Evolutionary conservation across 2,797 vertebrate genomes (phyloP), one percentile per base, ranked within the genome.

Genomic region (Girardinus metallicus): DNA sequence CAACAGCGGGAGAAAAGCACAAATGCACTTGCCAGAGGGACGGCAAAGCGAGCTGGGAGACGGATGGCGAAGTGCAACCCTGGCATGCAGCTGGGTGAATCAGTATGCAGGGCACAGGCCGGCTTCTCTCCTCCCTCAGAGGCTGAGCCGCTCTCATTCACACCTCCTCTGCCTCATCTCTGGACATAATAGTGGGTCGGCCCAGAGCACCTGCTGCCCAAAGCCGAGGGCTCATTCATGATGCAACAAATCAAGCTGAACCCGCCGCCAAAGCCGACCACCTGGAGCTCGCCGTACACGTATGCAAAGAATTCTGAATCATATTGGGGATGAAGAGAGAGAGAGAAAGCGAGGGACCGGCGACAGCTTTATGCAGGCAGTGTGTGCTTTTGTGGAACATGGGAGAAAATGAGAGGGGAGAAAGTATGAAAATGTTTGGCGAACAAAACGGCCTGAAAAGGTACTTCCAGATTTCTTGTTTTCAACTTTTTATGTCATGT

Each of bases 171-270:
- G 85, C 80, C 36, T 68, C 64, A 23, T 88, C 89, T 86, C 75
- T 86, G 89, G 88, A 91, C 85, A 91, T 91, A 90, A 93, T 89
- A 82, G 89, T 81, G 82, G 36, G 64, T 26, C 39, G 77, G 86
- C 87, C 83, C 76, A 9, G 60, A 87, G 91, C 91, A 93, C 89
- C 91, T 92, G 91, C 88, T 83, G 77, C 85, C 86, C 83, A 74
- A 77, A 84, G 80, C 85, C 82, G 49, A 80, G 80, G 72, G 80
- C 73, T 55, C 83, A 68, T 41, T 36, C 64, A 68, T 68, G 64
- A 68, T 41, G 68, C 80, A 84, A 74, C 75, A 75, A 79, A 90
- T 88, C 84, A 85, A 64, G 72, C 76, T 73, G 44, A 41, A 77
- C 83, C 76, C 60, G 81, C 75, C 4, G 5, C 53, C 12, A 41